Base-by-base conservation (phyloP, 2,797 vertebrate genomes). In the Orientallactaga sibirica region DNA sequence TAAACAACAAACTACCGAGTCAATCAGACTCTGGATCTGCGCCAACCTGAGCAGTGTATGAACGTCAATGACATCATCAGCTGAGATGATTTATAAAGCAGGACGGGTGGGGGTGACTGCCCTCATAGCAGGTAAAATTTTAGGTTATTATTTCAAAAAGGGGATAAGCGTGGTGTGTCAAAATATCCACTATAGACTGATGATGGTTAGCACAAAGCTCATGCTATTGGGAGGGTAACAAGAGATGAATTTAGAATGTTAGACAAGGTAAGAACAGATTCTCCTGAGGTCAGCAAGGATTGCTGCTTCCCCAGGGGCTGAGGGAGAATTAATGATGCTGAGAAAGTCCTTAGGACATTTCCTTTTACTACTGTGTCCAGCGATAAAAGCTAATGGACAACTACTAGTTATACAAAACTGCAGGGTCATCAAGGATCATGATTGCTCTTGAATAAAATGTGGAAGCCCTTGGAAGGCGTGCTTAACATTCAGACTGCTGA, bases 401-500 rank as follows among this genome's bases (percentile, higher is more conserved):
- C 37, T 66, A 27, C 33, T 16, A 70, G 76, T 91, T 66, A 91
- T 5, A 61, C 12, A 82, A 86, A 64, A 22, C 11, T 19, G 27
- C 19, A 68, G 12, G 27, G 61, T 12, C 22, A 74, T 66, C 4
- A 81, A 18, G 37, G 1, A 43, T 7, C n/a, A 74, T n/a, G 5
- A n/a, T 86, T 37, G 24, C 29, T 79, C 33, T 27, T 76, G 37
- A 92, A 68, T 61, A 92, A 90, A 80, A 81, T 9, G 7, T 70
- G 33, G 22, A 75, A 78, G 66, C 66, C 33, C 7, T 71, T 37
- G 3, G 41, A 71, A 3, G 16, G 3, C 14, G 79, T 93, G 19
- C 78, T 92, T 92, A 64, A 71, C 70, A 90, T 82, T 95, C 43
- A 76, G 7, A 48, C 70, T 64, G 43, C 75, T 73, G n/a, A 67